Evolutionary conservation across 2,797 vertebrate genomes (phyloP).

Genomic region (Aphelocoma californica): DNA sequence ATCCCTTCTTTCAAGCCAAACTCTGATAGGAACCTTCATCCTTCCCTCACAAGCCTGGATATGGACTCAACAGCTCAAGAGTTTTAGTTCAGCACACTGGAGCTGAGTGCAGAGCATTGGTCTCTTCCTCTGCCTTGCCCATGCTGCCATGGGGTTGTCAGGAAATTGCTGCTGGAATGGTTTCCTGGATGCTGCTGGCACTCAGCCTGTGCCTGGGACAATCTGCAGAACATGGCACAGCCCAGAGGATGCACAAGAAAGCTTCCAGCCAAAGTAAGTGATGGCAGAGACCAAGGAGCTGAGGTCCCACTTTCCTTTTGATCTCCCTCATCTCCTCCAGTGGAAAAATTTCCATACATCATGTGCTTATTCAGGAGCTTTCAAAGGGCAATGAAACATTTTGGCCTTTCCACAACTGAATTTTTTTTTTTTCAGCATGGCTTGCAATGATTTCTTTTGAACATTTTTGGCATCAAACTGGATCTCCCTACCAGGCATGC

Average conservation of each 20-base stretch:
- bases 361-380: neutral
- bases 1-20: neutral
- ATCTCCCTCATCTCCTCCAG: neutral
- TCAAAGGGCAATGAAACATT: neutral
- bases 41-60: neutral
- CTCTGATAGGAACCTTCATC: neutral
- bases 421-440: neutral
- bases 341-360: neutral
- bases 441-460: neutral
- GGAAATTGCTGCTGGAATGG: neutral
- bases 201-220: neutral
- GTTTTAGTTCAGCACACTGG: neutral
- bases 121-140: neutral
- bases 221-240: neutral
- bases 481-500: neutral
- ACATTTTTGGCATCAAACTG: neutral
- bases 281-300: accelerated
- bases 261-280: neutral
- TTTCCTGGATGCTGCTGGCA: neutral
- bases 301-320: neutral
- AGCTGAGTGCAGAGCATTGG: accelerated
- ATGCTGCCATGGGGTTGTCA: accelerated
- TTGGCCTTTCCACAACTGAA: neutral
- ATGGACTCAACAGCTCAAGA: neutral
- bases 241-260: neutral